Conservation (phyloP, 2,113 vertebrate genomes). For the Lasiurus cinereus region DNA sequence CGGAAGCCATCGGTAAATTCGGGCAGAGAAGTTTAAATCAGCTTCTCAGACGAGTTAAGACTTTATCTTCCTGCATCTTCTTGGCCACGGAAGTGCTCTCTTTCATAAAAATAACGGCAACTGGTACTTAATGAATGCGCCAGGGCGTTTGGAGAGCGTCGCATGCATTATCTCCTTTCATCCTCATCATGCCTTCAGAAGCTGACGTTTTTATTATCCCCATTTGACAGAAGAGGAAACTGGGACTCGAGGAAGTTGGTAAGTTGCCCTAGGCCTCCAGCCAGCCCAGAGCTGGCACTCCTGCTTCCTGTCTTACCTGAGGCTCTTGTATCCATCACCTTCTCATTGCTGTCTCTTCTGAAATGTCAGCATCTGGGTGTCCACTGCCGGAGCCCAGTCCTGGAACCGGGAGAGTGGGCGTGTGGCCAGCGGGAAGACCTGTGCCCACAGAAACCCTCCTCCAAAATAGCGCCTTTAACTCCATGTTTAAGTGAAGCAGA, state of each 20-base stretch:
- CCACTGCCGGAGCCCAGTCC: not conserved
- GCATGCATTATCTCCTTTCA: not conserved
- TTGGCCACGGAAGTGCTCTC: not conserved
- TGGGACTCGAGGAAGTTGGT: not conserved
- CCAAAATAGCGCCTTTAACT: slow-evolving; percentile 28
- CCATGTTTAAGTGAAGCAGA: slow-evolving; percentile 30
- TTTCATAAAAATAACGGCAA: not conserved
- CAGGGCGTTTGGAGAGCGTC: not conserved
- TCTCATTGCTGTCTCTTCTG: not conserved
- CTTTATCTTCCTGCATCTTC: not conserved
- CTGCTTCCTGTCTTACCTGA: not conserved
- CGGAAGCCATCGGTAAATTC: not conserved
- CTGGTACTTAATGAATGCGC: accelerated
- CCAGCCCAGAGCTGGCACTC: not conserved
- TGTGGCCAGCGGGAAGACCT: not conserved
- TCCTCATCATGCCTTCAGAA: too few species aligned
- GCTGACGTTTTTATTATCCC: not conserved
- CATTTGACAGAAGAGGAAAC: not conserved
- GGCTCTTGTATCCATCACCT: too few species aligned
- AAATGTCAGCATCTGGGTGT: not conserved
- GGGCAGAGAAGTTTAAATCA: not conserved
- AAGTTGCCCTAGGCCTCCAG: not conserved
- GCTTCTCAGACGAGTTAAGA: not conserved
- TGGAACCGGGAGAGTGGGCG: not conserved
- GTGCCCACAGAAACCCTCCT: not conserved